These are phyloP conservation scores for Geotrypetes seraphini DNA, from an alignment of 2,797 vertebrate species.

Conservation along the genomic window DNA sequence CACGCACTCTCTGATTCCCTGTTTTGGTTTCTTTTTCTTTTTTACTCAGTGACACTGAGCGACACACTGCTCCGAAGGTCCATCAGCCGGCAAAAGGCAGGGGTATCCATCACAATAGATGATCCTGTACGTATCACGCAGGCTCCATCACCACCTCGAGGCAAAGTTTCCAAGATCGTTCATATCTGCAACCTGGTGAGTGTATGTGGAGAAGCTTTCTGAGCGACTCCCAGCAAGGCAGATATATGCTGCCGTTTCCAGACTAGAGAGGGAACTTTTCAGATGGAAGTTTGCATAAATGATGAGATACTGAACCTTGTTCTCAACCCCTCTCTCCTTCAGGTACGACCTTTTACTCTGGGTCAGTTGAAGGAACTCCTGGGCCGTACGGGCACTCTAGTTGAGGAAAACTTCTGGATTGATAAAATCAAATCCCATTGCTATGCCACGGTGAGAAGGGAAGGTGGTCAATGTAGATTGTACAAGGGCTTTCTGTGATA, in stretches of 20 bases:
- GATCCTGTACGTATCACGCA: constrained; percentile 70
- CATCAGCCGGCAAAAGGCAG: constrained; percentile 81
- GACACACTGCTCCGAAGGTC: constrained; percentile 78
- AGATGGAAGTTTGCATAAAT: no score
- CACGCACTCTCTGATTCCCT: not conserved
- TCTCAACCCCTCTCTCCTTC: not conserved
- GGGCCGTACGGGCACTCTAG: constrained; percentile 67
- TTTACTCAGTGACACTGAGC: constrained; percentile 60
- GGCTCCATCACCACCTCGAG: constrained; percentile 71
- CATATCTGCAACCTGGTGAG: constrained; percentile 84
- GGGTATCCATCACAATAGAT: constrained; percentile 80
- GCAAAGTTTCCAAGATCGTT: constrained; percentile 72
- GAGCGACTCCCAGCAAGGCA: not conserved
- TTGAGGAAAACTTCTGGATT: constrained; percentile 86
- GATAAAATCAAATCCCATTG: constrained; percentile 94
- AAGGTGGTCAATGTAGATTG: not conserved
- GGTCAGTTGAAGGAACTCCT: constrained; percentile 82
- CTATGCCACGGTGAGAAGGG: constrained; percentile 74
- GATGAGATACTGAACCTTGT: not conserved
- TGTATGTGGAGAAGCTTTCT: not conserved
- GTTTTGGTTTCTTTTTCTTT: not conserved
- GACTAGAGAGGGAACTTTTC: no score
- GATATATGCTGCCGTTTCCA: not conserved
- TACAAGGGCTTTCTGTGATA: no score
- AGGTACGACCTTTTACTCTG: constrained; percentile 87